Base-by-base conservation (phyloP, 2,113 vertebrate species). In the Panthera tigris region DNA sequence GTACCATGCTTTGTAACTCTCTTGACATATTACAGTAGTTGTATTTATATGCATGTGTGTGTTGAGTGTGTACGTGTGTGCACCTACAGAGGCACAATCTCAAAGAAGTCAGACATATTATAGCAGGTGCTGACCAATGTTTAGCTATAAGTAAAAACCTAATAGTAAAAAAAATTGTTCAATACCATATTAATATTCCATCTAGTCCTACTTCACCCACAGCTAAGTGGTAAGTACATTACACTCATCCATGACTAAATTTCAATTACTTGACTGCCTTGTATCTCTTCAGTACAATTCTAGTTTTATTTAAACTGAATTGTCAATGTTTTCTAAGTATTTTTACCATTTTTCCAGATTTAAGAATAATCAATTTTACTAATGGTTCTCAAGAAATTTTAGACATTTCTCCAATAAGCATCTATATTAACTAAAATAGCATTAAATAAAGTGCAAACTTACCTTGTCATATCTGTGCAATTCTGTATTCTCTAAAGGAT, bases 401-500 rank as follows among this genome's bases (percentile, higher is more conserved):
- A 33, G 36, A 97, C 91, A 93, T 39, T 96, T 97, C n/a, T 71
- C 68, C 97, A 97, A 97, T 96, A 97, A 97, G 52, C 89, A 82
- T 97, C 91, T 97, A 80, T 74, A 96, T 92, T 82, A 89, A 98
- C 97, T 95, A 98, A 97, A 96, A 87, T 27, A 94, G 91, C 84
- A 89, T 93, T 89, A 92, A 98, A 98, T 88, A 98, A 95, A 95
- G 88, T 74, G 14, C 84, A 97, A 90, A 98, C 81, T 92, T 98
- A 97, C 89, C 88, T 97, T 97, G 96, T 97, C 87, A 92, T 94
- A 96, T 91, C 94, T 93, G 61, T 71, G 94, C 92, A 98, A 88
- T 95, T 97, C 63, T 68, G 57, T 92, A 96, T 97, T 97, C 95
- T 97, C 96, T 91, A 97, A 97, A 97, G 98, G 88, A 97, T 93